A percentile compares a stretch with the other conserved stretches of the same genome.
phyloP scores from a whole-genome alignment of 2,888 invertebrate species.

The Eristalinus sepulchralis region DNA sequence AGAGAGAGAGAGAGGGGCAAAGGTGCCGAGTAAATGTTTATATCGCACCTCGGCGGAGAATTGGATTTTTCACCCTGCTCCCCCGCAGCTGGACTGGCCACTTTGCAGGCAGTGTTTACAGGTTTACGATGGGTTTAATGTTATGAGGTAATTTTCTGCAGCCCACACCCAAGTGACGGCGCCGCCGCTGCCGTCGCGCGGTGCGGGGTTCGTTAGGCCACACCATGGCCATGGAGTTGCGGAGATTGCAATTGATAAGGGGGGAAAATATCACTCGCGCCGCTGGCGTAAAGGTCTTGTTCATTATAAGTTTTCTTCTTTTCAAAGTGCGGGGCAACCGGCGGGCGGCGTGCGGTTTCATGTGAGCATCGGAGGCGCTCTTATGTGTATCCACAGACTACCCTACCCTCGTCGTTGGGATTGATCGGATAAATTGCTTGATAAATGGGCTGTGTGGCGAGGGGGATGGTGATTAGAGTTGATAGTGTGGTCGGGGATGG shows the following conservation, averaged over 20 bases:
- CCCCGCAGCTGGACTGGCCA: not conserved
- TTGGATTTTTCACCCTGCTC: not conserved
- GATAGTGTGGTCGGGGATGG: too few species aligned
- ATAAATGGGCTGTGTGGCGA: not conserved
- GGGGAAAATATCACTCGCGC: constrained; percentile 6
- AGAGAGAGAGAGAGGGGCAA: not conserved
- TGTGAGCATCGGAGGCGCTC: not conserved
- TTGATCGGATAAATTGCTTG: not conserved
- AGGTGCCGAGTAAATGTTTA: not conserved
- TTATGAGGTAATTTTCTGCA: not conserved
- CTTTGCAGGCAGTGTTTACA: not conserved
- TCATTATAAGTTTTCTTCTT: not conserved
- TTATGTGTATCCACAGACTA: not conserved
- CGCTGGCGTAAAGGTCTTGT: not conserved
- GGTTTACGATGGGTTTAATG: not conserved
- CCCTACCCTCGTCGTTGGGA: not conserved
- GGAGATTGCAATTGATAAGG: not conserved
- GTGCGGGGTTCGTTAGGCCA: not conserved
- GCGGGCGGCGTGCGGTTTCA: not conserved
- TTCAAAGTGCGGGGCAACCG: not conserved
- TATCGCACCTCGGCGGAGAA: not conserved
- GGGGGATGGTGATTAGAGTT: not conserved
- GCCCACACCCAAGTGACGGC: not conserved
- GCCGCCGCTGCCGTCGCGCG: too few species aligned
- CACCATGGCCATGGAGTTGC: not conserved